Evolutionary conservation across 1,140 invertebrate species (phyloP).

Genomic region (Panulirus ornatus): DNA sequence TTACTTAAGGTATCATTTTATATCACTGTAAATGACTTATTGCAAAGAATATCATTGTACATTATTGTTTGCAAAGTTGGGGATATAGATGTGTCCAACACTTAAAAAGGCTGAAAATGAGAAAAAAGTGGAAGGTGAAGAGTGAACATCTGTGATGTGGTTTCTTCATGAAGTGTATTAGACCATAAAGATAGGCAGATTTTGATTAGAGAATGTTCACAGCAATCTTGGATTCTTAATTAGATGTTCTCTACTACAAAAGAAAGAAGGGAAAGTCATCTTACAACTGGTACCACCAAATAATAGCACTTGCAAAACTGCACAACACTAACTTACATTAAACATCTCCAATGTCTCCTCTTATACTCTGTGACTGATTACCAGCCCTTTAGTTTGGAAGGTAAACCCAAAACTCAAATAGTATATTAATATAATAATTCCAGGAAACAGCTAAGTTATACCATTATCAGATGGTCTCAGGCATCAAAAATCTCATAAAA

Average conservation of each 20-base stretch:
- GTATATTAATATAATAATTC: slow-evolving; percentile 3
- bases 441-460: not conserved
- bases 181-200: slow-evolving; percentile 11
- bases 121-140: not conserved
- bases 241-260: slow-evolving; percentile 22
- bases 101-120: not conserved
- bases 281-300: slow-evolving; percentile 18
- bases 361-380: not conserved
- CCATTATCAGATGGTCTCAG: not conserved
- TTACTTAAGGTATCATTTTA: not conserved
- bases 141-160: not conserved
- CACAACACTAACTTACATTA: slow-evolving; percentile 40
- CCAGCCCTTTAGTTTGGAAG: not conserved
- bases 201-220: slow-evolving; percentile 45
- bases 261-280: slow-evolving; percentile 6
- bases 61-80: not conserved
- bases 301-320: slow-evolving; percentile 46
- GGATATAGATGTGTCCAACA: not conserved
- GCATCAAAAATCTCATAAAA: not conserved
- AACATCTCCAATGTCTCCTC: slow-evolving; percentile 17
- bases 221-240: slow-evolving; percentile 12
- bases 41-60: not conserved
- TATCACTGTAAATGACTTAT: not conserved
- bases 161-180: not conserved
- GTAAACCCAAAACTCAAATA: not conserved